A percentile compares a stretch with the other conserved stretches of the same genome.
These are phyloP conservation scores for Amblyteles armatorius DNA, from an alignment of 2,888 invertebrate species.

Conservation along the genomic window DNA sequence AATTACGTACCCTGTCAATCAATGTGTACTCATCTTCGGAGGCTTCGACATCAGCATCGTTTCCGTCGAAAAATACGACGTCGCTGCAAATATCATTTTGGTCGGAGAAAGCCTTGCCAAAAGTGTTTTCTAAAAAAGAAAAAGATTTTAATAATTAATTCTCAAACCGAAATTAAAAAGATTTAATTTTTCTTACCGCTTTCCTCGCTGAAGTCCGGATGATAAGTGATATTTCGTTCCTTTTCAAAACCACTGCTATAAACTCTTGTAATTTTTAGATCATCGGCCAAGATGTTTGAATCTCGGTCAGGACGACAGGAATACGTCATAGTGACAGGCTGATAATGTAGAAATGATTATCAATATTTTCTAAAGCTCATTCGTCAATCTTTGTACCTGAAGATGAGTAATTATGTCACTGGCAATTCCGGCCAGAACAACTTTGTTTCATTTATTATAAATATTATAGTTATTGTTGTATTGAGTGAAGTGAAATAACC, in stretches of 20 bases:
- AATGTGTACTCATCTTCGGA: conserved; percentile 69
- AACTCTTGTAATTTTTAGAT: not conserved
- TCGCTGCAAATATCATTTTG: conserved; percentile 40
- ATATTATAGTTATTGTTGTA: not conserved
- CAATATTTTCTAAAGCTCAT: not conserved
- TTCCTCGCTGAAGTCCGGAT: conserved; percentile 11
- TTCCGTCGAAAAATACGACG: conserved; percentile 70
- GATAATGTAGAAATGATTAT: not conserved
- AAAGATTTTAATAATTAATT: not conserved
- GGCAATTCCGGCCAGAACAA: not conserved
- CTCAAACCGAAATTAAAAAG: not conserved
- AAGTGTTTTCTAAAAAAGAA: conserved; percentile 3
- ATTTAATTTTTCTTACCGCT: conserved; percentile 5
- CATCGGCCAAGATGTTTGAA: not conserved
- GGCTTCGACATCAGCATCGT: conserved; percentile 64
- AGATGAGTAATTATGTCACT: not conserved
- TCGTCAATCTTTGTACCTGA: not conserved
- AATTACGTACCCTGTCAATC: conserved; percentile 66
- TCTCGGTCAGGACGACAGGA: not conserved
- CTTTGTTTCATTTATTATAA: not conserved
- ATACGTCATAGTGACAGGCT: conserved; percentile 15
- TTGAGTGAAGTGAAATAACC: not conserved
- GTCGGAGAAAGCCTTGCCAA: not conserved
- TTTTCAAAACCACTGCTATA: conserved; percentile 26
- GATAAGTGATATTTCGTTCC: conserved; percentile 14